Evolutionary conservation across 2,888 invertebrate species (phyloP), one percentile per base, ranked within the genome.

Genomic region (Melanostoma mellinum): DNA sequence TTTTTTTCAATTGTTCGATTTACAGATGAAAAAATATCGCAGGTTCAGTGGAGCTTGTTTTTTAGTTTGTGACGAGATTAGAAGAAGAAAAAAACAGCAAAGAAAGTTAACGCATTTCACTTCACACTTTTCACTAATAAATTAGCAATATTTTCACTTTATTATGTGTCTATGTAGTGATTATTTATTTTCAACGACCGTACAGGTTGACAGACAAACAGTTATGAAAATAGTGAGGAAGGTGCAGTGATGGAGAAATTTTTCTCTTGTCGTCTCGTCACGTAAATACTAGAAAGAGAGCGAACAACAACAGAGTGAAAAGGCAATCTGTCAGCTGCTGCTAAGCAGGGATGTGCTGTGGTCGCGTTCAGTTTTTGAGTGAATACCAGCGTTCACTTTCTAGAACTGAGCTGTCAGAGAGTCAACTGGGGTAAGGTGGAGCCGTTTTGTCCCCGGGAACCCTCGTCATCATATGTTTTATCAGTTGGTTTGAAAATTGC

Each of bases 141-240:
- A 1, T 32, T 30, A 38, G 6, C 4, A 40, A 38, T 38, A 4
- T 50, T 65, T 52, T 52, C 40, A 33, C n/a, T 20, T 9, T 35
- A 9, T 60, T 6, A 44, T 33, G 9, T 32, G 30, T 46, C 35
- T 46, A 4, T 44, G 6, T 3, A 20, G 8, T 46, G 2, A 20
- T 20, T 20, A 1, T 20, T 20, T 20, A 20, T 20, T 20, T 20
- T 20, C 20, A 20, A 2, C 67, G 44, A 58, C 77, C 55, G 20
- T 20, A 20, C 72, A 10, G 42, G 6, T 58, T 52, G 65, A 40
- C 44, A 4, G 58, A 67, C 72, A 65, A 72, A 78, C 60, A 67
- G 48, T 68, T 78, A 60, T 73, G 6, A 38, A 10, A 69, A 80
- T 65, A 69, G 63, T 60, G 63, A 58, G 33, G 52, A 80, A 61